These are phyloP conservation scores for Psephotus haematonotus DNA, from an alignment of 2,113 vertebrate genomes.

Conservation along the genomic window DNA sequence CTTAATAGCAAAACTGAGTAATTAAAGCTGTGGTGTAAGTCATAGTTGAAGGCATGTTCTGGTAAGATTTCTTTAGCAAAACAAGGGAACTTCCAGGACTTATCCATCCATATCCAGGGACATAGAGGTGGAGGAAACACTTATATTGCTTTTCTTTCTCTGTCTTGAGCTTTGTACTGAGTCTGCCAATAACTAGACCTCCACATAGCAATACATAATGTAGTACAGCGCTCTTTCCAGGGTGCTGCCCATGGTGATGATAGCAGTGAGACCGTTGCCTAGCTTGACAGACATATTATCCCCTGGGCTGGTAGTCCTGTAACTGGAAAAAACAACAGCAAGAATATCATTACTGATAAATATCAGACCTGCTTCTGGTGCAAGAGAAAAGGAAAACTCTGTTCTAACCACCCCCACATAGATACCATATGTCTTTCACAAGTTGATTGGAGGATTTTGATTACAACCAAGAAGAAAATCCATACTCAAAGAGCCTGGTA, in stretches of 20 bases:
- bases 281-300: not conserved
- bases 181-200: not conserved
- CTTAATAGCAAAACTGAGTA: conserved; percentile 45
- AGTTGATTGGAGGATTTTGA: not conserved
- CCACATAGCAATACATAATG: not conserved
- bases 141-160: not conserved
- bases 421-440: not conserved
- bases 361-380: not conserved
- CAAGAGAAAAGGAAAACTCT: not conserved
- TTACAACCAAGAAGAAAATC: not conserved
- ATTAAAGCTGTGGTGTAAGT: not conserved
- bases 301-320: not conserved
- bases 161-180: not conserved
- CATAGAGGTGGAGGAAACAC: not conserved
- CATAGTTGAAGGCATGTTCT: conserved; percentile 23
- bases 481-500: not conserved
- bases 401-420: not conserved
- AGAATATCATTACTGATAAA: not conserved
- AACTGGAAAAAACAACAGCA: not conserved
- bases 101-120: not conserved
- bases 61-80: conserved; percentile 21
- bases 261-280: not conserved
- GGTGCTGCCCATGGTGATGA: not conserved
- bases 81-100: conserved; percentile 38
- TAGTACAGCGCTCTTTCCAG: not conserved